These are phyloP conservation scores for Zosterops pallidus DNA, from an alignment of 2,113 vertebrate species.

Conservation along the genomic window DNA sequence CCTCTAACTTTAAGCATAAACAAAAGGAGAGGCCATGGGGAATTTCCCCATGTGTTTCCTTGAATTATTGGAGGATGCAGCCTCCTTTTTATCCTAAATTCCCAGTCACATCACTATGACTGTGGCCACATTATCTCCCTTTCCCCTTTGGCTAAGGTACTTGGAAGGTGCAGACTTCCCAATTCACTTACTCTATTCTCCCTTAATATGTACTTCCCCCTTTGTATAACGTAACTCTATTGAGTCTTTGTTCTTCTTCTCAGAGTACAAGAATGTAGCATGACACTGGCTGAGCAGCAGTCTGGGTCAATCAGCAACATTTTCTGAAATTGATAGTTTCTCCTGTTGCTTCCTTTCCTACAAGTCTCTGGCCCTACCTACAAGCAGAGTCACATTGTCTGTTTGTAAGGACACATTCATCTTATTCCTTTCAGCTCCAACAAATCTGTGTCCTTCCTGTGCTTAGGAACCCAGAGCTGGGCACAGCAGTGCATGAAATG, in stretches of 20 bases:
- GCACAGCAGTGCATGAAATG: background rate
- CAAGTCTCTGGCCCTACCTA: background rate
- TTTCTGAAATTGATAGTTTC: background rate
- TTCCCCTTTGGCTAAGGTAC: background rate
- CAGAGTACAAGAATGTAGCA: accelerated
- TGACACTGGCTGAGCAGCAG: accelerated
- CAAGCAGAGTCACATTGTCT: background rate
- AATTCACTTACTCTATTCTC: background rate
- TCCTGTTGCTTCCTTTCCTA: background rate
- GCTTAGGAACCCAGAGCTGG: background rate
- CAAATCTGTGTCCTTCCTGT: background rate
- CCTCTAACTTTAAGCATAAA: background rate
- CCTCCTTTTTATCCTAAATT: background rate
- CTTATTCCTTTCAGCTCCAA: background rate
- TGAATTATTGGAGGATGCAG: accelerated
- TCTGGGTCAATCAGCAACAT: accelerated
- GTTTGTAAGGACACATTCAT: background rate
- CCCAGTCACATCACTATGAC: accelerated
- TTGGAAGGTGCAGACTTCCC: background rate
- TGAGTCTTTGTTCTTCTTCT: background rate
- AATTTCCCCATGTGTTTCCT: background rate
- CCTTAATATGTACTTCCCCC: background rate
- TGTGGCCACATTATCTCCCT: too few relatives aligned
- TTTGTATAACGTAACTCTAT: background rate
- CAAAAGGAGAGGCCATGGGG: background rate